Base-by-base conservation (phyloP, 2,888 invertebrate genomes). In the Chloroclysta siterata region DNA sequence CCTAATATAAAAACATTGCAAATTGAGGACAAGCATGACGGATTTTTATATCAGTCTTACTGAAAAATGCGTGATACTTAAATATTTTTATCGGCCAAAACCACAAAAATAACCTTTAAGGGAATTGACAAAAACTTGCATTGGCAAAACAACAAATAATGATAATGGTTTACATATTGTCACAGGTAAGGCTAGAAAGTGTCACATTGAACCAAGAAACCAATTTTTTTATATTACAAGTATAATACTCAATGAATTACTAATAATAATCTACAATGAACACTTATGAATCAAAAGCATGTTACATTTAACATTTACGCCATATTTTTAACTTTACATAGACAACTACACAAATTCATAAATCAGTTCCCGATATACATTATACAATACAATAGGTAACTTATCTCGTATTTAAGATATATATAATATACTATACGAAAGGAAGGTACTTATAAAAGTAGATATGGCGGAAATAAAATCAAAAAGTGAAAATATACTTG, bases 351-450 rank as follows among this genome's bases (percentile, higher is more conserved):
- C 68, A 72, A 65, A 68, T 73, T 73, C 69, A 73, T 72, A 68
- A 69, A 70, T 72, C 73, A 72, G 66, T 73, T 74, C 71, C 67
- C 68, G 64, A 64, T 77, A 74, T 65, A 74, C 61, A 74, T 72
- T 44, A 15, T 54, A 54, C 33, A 54, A 41, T 41, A 41, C 39
- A 13, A 52, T 41, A 53, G n/a, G 33, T 55, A 55, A 5, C 33
- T 33, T 22, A 22, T 3, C 22, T 22, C 22, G 3, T 22, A 33
- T 8, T 33, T 33, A 33, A 8, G 7, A 8, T 8, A 33, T 6
- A 33, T 6, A 33, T 33, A 33, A 33, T 33, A 33, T 33, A 33
- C 8, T 8, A 33, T 33, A 33, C 33, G 33, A 33, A 33, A 33
- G 5, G 1, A 33, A 33, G 33, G 33, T 33, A 33, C 33, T 33